These are phyloP conservation scores for Argyrosomus regius DNA, from an alignment of 2,797 vertebrate species.

Conservation along the genomic window DNA sequence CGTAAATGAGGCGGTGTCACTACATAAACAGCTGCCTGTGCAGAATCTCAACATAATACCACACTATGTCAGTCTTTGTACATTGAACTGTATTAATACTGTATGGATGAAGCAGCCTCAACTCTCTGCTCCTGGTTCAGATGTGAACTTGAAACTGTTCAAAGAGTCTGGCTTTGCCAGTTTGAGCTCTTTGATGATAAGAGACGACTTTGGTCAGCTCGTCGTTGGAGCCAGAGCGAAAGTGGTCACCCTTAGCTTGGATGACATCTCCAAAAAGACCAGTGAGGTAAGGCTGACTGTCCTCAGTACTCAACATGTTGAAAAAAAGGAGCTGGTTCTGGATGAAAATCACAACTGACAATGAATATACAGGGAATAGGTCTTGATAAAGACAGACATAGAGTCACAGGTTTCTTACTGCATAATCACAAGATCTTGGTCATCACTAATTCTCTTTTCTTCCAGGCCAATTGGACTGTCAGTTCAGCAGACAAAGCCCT, in stretches of 20 bases:
- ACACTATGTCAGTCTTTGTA: background rate
- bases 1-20: background rate
- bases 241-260: conserved; percentile 42
- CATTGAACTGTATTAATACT: background rate
- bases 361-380: background rate
- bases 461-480: conserved; percentile 32
- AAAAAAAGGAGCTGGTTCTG: background rate
- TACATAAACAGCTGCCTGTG: background rate
- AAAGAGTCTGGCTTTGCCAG: conserved; percentile 22
- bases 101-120: background rate
- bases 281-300: conserved; percentile 9
- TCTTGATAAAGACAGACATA: no score
- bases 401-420: background rate
- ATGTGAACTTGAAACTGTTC: conserved; percentile 47
- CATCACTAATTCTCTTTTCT: background rate
- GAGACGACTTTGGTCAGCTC: conserved; percentile 42
- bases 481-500: conserved; percentile 23
- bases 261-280: conserved; percentile 42
- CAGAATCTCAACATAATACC: background rate
- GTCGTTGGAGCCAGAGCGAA: conserved; percentile 46
- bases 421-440: background rate
- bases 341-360: background rate
- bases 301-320: background rate
- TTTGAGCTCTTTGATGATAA: conserved; percentile 53
- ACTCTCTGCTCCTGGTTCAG: conserved; percentile 9